Evolutionary conservation across 1,140 invertebrate genomes (phyloP).

Genomic region (Atta texana): DNA sequence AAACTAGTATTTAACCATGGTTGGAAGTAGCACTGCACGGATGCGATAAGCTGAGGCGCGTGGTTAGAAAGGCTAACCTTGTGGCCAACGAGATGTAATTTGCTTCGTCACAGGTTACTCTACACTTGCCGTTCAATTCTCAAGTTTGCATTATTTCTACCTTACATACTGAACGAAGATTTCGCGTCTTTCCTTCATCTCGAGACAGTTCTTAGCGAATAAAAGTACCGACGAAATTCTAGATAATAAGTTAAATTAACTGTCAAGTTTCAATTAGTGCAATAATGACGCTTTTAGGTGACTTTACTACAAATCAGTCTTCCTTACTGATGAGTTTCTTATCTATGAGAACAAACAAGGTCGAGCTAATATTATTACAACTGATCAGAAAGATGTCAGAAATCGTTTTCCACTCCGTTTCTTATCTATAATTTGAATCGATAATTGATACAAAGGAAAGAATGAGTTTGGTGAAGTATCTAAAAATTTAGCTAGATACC

Average conservation of each 20-base stretch:
- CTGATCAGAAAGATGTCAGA: neutral
- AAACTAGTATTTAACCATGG: slow-evolving; percentile 54
- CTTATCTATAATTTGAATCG: neutral
- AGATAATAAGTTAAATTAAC: slow-evolving; percentile 73
- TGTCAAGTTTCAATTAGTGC: slow-evolving; percentile 71
- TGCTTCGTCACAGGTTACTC: slow-evolving; percentile 70
- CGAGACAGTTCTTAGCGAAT: neutral
- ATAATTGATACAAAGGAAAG: neutral
- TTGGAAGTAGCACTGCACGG: slow-evolving; percentile 63
- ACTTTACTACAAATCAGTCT: neutral
- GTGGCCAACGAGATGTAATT: slow-evolving; percentile 75
- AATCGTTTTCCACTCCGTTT: neutral
- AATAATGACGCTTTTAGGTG: slow-evolving; percentile 60
- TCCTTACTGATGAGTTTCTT: neutral
- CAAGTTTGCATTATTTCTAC: slow-evolving; percentile 18
- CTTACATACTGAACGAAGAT: slow-evolving; percentile 22
- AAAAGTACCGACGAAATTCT: slow-evolving; percentile 54
- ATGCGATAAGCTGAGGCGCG: slow-evolving; percentile 72
- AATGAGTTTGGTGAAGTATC: too few species aligned
- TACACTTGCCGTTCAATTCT: slow-evolving; percentile 44
- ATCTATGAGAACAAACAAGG: neutral
- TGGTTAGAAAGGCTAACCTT: slow-evolving; percentile 71
- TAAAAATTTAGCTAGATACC: too few species aligned
- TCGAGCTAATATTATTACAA: neutral
- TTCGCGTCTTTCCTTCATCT: neutral